These are phyloP conservation scores for Crocallis elinguaria DNA, from an alignment of 2,888 invertebrate genomes.

Conservation along the genomic window DNA sequence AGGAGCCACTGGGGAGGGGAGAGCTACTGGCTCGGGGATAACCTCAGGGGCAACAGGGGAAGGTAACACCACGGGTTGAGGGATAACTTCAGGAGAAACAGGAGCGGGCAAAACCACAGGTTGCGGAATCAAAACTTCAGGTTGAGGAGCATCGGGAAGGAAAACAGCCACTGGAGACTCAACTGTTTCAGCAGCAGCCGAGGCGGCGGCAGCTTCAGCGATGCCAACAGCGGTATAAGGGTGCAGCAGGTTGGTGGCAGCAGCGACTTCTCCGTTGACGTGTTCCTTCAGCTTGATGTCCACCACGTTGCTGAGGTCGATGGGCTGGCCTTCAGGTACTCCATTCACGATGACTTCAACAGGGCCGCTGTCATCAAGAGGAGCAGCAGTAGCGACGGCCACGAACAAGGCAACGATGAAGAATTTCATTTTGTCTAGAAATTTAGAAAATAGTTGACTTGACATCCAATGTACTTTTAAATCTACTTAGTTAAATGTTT, in stretches of 20 bases:
- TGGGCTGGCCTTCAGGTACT: conserved; percentile 56
- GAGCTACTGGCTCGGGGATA: conserved; percentile 31
- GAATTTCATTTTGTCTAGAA: conserved; percentile 65
- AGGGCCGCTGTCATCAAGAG: conserved; percentile 48
- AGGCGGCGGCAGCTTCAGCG: conserved; percentile 53
- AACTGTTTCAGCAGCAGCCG: conserved; percentile 30
- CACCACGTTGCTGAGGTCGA: conserved; percentile 58
- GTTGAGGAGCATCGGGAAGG: neutral
- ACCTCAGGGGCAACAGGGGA: conserved; percentile 35
- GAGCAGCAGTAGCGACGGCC: conserved; percentile 56
- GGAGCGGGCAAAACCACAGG: conserved; percentile 33
- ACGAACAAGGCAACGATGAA: conserved; percentile 61
- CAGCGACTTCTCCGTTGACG: conserved; percentile 48
- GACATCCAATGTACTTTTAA: too few relatives aligned
- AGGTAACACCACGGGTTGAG: conserved; percentile 31
- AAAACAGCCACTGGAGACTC: neutral
- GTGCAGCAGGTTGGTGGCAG: conserved; percentile 53
- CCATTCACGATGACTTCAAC: conserved; percentile 67
- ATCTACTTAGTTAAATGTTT: too few relatives aligned
- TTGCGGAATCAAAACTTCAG: conserved; percentile 29
- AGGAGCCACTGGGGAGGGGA: conserved; percentile 33
- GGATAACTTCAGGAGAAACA: conserved; percentile 31
- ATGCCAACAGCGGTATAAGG: conserved; percentile 61
- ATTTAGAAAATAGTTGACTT: neutral
- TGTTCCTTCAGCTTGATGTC: conserved; percentile 60